phyloP scores from a whole-genome alignment of 1,140 invertebrate genomes.

The Rhizoglyphus robini region DNA sequence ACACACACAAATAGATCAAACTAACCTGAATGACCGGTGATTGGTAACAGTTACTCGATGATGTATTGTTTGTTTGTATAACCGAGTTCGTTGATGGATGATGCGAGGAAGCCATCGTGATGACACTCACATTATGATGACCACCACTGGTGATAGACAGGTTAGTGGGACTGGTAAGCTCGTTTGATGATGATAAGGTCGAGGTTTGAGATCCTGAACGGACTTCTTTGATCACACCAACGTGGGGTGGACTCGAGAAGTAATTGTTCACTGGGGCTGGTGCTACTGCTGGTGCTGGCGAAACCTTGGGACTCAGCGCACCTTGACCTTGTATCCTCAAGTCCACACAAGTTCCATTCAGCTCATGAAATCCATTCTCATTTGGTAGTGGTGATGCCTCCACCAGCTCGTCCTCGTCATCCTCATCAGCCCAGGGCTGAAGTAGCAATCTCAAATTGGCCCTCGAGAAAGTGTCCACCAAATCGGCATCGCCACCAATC shows the following conservation, averaged over 20 bases:
- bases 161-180: background rate
- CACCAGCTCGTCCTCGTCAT: slow-evolving; percentile 36
- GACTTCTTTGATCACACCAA: background rate
- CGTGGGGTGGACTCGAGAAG: background rate
- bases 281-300: background rate
- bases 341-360: background rate
- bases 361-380: too few species aligned
- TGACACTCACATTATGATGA: slow-evolving; percentile 13
- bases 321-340: background rate
- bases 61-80: slow-evolving; percentile 11
- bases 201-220: slow-evolving; percentile 25
- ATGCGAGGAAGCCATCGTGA: background rate
- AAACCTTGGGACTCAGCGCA: background rate
- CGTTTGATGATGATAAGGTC: slow-evolving; percentile 16
- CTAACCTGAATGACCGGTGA: slow-evolving; percentile 4
- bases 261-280: background rate
- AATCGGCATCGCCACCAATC: slow-evolving; percentile 34
- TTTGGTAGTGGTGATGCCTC: too few species aligned
- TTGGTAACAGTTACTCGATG: background rate
- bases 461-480: slow-evolving; percentile 54
- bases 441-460: slow-evolving; percentile 74
- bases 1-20: background rate
- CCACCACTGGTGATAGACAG: background rate
- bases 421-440: slow-evolving; percentile 88
- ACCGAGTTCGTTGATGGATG: too few species aligned